phyloP scores from a whole-genome alignment of 2,797 vertebrate species.

The Mastacembelus armatus region DNA sequence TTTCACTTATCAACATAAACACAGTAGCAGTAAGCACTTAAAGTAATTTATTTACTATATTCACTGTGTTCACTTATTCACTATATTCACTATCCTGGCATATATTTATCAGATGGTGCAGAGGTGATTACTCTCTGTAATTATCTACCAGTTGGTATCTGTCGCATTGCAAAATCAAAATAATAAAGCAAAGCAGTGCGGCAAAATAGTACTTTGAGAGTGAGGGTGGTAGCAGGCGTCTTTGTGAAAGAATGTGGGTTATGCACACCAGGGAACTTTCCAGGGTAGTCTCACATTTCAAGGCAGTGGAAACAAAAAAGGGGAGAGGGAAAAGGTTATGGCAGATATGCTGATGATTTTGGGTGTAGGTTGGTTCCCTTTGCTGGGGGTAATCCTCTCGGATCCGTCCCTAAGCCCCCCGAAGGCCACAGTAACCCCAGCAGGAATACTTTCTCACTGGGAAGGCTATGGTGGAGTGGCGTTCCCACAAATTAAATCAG shows the following conservation, averaged over 20 bases:
- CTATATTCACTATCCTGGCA: not conserved
- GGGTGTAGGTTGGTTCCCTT: constrained; percentile 50
- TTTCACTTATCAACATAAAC: not conserved
- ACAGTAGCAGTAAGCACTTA: not conserved
- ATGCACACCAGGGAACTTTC: constrained; percentile 67
- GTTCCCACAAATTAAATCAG: constrained; percentile 88
- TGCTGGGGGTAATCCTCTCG: constrained; percentile 73
- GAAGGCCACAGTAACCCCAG: constrained; percentile 76
- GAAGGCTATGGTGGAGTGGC: constrained; percentile 77
- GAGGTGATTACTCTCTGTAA: not conserved
- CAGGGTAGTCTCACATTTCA: constrained; percentile 78
- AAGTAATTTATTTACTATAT: constrained; percentile 5
- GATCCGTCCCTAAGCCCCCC: constrained; percentile 66
- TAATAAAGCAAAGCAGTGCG: constrained; percentile 12
- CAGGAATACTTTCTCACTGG: constrained; percentile 76
- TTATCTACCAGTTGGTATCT: constrained; percentile 36
- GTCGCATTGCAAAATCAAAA: not conserved
- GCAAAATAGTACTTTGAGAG: constrained; percentile 16
- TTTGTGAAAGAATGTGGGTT: constrained; percentile 76
- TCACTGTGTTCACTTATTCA: too few relatives aligned
- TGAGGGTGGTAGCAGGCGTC: constrained; percentile 32
- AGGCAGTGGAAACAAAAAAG: constrained; percentile 52
- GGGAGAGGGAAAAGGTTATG: constrained; percentile 45
- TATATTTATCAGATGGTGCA: not conserved
- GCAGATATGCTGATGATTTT: constrained; percentile 68